Evolutionary conservation across 2,888 invertebrate genomes (phyloP), one percentile per base, ranked within the genome.

Genomic region (Philereme transversata): DNA sequence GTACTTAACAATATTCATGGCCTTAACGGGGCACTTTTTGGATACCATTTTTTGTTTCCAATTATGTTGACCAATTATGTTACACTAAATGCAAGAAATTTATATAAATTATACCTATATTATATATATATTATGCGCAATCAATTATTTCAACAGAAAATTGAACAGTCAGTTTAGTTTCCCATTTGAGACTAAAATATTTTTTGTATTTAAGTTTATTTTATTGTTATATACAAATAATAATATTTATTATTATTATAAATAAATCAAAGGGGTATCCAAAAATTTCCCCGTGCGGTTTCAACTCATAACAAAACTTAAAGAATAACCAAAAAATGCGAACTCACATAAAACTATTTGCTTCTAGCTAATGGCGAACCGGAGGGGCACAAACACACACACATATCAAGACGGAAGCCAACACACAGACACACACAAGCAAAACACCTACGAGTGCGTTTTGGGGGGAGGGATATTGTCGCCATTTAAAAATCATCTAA

Each of bases 351-450:
- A 74, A 78, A 82, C 86, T 89, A 83, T 91, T 90, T 90, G 87
- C 86, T 92, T 92, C 90, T 92, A 92, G 91, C 82, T 91, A 90
- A 88, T 79, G 90, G 89, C 86, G 88, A 77, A 70, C 77, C 82
- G 84, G 85, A 79, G 88, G 86, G 76, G 83, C 78, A 87, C 83
- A 90, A 85, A 89, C 83, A 87, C 83, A 84, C 85, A 90, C 90
- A 91, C 91, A 92, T 91, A 91, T 92, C 91, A 91, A 90, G 91
- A 90, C 80, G 88, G 90, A 86, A 78, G 88, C 84, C 87, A 77
- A 76, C 75, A 85, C 86, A 88, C 82, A 73, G 74, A 86, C 81
- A 88, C 81, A 91, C 87, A 90, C 87, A 87, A 81, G 78, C 83
- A 84, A 86, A 86, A 81, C 83, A 86, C 83, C 78, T 79, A 67